Conservation (phyloP, 2,888 invertebrate species). For the Empis stercorea region DNA sequence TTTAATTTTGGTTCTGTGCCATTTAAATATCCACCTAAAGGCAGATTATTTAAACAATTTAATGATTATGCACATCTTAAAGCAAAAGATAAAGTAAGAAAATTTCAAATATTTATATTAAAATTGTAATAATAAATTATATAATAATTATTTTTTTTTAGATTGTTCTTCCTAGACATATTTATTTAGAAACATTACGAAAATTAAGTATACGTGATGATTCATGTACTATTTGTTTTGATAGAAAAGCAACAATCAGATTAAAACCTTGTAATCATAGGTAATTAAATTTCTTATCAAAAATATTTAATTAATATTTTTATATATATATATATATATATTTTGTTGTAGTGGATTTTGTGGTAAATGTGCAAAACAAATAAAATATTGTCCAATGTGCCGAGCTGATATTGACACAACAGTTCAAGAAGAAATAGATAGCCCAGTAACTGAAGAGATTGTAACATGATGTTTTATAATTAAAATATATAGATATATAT, state of each 20-base stretch:
- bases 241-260: constrained; percentile 58
- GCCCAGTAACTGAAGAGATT: constrained; percentile 13
- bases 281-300: too few species aligned
- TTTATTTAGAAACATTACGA: constrained; percentile 60
- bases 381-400: constrained; percentile 81
- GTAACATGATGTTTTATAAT: constrained; percentile 10
- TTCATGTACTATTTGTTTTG: constrained; percentile 79
- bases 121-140: neutral
- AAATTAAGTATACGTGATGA: constrained; percentile 65
- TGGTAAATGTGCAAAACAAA: constrained; percentile 57
- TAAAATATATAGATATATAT: too few species aligned
- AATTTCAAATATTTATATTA: neutral
- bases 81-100: constrained; percentile 57
- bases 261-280: constrained; percentile 73
- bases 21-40: constrained; percentile 62
- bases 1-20: constrained; percentile 82
- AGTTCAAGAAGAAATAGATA: constrained; percentile 19
- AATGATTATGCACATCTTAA: constrained; percentile 64
- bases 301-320: neutral
- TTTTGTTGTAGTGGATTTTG: constrained; percentile 71
- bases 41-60: constrained; percentile 53
- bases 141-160: constrained; percentile 8
- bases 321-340: neutral
- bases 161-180: constrained; percentile 62
- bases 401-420: constrained; percentile 36